Evolutionary conservation across 2,888 invertebrate genomes (phyloP), one percentile per base, ranked within the genome.

Genomic region (Lottia gigantea): DNA sequence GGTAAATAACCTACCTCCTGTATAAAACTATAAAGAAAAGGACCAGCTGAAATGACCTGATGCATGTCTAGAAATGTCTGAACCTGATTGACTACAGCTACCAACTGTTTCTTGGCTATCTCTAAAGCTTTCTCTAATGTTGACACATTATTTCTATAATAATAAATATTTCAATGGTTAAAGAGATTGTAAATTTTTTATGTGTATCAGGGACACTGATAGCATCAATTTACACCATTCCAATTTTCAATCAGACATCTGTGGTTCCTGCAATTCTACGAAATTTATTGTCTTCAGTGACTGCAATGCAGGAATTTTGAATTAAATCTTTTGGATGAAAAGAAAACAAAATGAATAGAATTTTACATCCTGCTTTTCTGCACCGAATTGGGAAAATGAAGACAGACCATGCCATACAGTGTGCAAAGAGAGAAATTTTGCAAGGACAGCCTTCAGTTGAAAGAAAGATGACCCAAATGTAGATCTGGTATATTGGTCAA

Each of bases 21-120:
- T 67, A 97, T 91, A 55, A 94, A 92, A 77, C 94, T 93, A 87
- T 96, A 96, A 63, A 95, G 92, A 88, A 96, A 97, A 0, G 96
- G 94, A 0, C 97, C 97, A 0, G 95, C 94, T 31, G 93, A 93
- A 71, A 93, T 92, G n/a, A 97, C 92, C 82, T 92, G 92, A 77
- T 93, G 92, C 86, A 93, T 93, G 81, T 95, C 94, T 45, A 97
- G 90, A 71, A 95, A 92, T 73, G 91, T 91, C 87, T 95, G 94
- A 16, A 95, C 95, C 79, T 94, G 93, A 79, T 92, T 91, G 72
- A 93, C 94, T 68, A 95, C 91, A 0, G 93, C 92, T 69, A 91
- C 91, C 26, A 93, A 88, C 83, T 94, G 91, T 71, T 90, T 86
- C 86, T 94, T 94, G 0, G 95, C 94, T 66, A 90, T 91, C 71